Base-by-base conservation (phyloP, 2,113 vertebrate genomes). In the Etheostoma spectabile region DNA sequence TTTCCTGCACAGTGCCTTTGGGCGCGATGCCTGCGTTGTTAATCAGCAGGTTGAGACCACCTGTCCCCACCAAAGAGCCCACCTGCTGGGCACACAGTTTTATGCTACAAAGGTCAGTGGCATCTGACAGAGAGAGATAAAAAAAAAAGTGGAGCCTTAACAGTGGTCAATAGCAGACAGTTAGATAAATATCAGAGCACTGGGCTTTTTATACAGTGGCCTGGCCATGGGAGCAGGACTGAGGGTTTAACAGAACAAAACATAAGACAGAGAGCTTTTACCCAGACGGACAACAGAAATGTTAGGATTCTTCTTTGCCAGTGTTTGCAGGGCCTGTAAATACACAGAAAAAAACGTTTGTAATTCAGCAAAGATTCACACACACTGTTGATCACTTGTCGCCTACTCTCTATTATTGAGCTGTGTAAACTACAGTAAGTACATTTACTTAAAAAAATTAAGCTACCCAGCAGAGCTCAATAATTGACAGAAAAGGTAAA, bases 41-140 rank as follows among this genome's bases (percentile, higher is more conserved):
- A 46, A 96, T 93, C 63, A 96, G 91, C 87, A 95, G 92, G 88
- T 95, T 95, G 69, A 96, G 89, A 1, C 94, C 94, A 45, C 80
- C 88, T 4, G 85, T 86, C 19, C 95, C 93, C 74, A 94, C 64
- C 0, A 88, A 80, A 56, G 90, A 84, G 57, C 86, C 89, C 80
- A 94, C 95, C 77, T 93, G 90, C 71, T 91, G 83, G 4, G 90
- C 84, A 0, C 89, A 90, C 79, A 93, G 85, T 88, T 94, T 94
- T 42, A 95, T 92, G 89, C 93, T 95, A 76, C n/a, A 81, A 75
- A 90, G 82, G 84, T 93, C 89, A 69, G 68, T 48, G 27, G 60
- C 78, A 24, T 94, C 94, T 93, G 57, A 77, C 30, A 72, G 61
- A 83, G 51, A 80, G 30, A 71, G 68, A 77, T 7, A 75, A 52